A percentile compares a stretch with the other conserved stretches of the same genome.
Evolutionary conservation across 2,113 vertebrate genomes (phyloP).

Genomic region (Paedocypris sp.): DNA sequence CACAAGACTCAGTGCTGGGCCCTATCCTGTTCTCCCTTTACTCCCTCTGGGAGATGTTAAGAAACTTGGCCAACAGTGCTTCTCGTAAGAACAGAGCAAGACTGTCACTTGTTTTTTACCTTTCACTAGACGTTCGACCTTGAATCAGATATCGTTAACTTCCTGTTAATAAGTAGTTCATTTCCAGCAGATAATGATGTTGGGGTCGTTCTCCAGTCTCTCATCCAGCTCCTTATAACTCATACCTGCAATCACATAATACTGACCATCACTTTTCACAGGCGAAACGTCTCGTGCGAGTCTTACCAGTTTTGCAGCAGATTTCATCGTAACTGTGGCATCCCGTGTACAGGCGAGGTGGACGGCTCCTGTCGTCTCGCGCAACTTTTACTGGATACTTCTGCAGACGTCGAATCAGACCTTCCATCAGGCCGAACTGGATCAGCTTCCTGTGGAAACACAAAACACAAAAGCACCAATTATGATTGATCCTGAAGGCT

Average conservation of each 20-base stretch:
- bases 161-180: no score
- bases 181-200: constrained; percentile 87
- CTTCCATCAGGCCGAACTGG: constrained; percentile 94
- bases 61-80: no score
- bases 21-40: no score
- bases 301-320: constrained; percentile 91
- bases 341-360: constrained; percentile 82
- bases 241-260: constrained; percentile 66
- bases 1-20: no score
- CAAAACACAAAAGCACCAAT: neutral
- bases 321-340: constrained; percentile 97
- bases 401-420: constrained; percentile 87
- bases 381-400: constrained; percentile 87
- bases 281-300: no score
- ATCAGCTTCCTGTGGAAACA: constrained; percentile 72
- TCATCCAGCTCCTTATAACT: constrained; percentile 94
- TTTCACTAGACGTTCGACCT: no score
- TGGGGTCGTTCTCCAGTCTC: constrained; percentile 89
- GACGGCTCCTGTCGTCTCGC: constrained; percentile 75
- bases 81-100: no score
- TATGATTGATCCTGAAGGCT: neutral
- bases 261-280: neutral
- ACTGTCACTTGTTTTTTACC: no score
- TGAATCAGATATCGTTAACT: no score
- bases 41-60: no score